Evolutionary conservation across 2,797 vertebrate species (phyloP), one percentile per base, ranked within the genome.

Genomic region (Pelobates cultripes): DNA sequence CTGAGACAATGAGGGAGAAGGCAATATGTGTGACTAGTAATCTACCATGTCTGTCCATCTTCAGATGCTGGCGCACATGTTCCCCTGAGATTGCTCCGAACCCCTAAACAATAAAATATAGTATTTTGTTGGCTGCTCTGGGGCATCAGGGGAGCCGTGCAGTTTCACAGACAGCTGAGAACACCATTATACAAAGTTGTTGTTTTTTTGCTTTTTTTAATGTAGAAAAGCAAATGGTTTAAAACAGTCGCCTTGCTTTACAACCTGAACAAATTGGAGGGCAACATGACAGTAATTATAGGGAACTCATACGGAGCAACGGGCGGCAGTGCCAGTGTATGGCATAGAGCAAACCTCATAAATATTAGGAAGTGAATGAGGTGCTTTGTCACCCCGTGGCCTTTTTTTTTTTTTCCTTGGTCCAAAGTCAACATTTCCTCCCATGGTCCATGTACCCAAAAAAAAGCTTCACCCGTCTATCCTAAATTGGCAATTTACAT

Each of bases 341-440:
- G 66, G 64, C 45, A 53, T 77, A 70, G 17, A 43, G n/a, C 70
- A 74, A 79, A 83, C 71, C 81, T 79, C 72, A 79, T 83, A 83
- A 83, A 83, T 79, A 83, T 78, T 66, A 79, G 76, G 43, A 74
- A 75, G 76, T 78, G 75, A 83, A 78, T 70, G 77, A 79, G 72
- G 66, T 10, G 42, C 76, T 83, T 78, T 83, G 81, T 83, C 75
- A 42, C 71, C 57, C 28, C 8, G 43, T 75, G 77, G 76, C 67
- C 55, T 71, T 66, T 74, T 63, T 73, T 69, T n/a, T 28, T 51
- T 6, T 47, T 47, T 43, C 81, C 71, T 79, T 66, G 43, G 44
- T 83, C 81, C 81, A 83, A 83, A 83, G 81, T 83, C 81, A 83
- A 83, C 81, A 83, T 83, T 83, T 83, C 81, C 76, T 74, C 81